phyloP scores from a whole-genome alignment of 2,888 invertebrate genomes.

The Megalurothrips usitatus region DNA sequence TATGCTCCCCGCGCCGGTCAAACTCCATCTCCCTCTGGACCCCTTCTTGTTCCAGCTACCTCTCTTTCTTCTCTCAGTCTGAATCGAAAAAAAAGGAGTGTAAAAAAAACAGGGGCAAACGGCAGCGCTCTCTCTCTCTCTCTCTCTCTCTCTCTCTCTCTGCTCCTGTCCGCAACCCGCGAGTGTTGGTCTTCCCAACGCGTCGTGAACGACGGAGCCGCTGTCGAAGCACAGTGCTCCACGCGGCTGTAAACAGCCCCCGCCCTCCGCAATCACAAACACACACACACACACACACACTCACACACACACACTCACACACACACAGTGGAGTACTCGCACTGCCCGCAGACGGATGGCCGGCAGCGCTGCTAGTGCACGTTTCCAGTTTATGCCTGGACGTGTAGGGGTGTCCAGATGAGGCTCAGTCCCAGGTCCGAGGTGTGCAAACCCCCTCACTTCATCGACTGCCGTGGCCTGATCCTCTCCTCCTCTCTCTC shows the following conservation, averaged over 20 bases:
- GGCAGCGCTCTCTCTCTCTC: conserved; percentile 1
- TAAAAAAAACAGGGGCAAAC: too few relatives aligned
- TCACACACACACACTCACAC: not conserved
- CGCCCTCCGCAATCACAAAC: not conserved
- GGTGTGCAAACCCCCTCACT: too few relatives aligned
- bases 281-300: not conserved
- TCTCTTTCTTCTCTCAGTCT: too few relatives aligned
- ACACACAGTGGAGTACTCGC: not conserved
- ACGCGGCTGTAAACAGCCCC: not conserved
- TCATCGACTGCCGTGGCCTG: too few relatives aligned
- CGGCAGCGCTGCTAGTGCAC: not conserved
- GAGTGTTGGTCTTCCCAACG: too few relatives aligned
- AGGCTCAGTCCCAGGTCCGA: not conserved
- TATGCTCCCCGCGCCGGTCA: too few relatives aligned
- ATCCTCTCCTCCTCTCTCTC: too few relatives aligned
- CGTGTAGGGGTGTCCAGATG: not conserved
- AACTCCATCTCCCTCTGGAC: too few relatives aligned
- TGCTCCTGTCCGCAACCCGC: not conserved
- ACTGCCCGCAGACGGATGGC: not conserved
- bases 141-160: not conserved
- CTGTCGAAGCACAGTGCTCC: not conserved
- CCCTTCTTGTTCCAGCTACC: too few relatives aligned
- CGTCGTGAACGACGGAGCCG: too few relatives aligned
- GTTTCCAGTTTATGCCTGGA: conserved; percentile 11
- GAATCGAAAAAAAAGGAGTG: too few relatives aligned